These are phyloP conservation scores for Conops quadrifasciatus DNA, from an alignment of 2,888 invertebrate genomes.

Conservation along the genomic window DNA sequence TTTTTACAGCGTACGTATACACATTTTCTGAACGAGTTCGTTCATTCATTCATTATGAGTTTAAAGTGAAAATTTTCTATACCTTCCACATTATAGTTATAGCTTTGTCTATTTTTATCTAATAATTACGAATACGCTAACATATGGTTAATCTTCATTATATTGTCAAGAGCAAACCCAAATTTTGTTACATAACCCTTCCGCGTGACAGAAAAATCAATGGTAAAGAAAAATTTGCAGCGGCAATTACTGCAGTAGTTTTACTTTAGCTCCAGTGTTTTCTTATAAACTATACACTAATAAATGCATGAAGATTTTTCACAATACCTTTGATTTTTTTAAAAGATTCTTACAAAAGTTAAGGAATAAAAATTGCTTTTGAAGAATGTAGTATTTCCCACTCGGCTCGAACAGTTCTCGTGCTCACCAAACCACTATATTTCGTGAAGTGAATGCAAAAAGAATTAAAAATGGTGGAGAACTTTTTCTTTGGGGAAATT, in stretches of 20 bases:
- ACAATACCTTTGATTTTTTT: slow-evolving; percentile 58
- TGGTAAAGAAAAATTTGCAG: slow-evolving; percentile 41
- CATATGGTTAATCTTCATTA: not conserved
- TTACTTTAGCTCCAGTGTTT: not conserved
- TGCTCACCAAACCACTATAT: slow-evolving; percentile 64
- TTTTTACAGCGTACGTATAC: not conserved
- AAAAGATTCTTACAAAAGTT: slow-evolving; percentile 61
- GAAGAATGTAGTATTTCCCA: slow-evolving; percentile 57
- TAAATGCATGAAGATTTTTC: slow-evolving; percentile 40
- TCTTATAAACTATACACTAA: slow-evolving; percentile 12
- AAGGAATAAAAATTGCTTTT: slow-evolving; percentile 64
- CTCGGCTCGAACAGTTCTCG: slow-evolving; percentile 60
- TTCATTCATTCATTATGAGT: too few relatives aligned
- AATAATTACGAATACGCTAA: too few relatives aligned
- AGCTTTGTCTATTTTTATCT: too few relatives aligned
- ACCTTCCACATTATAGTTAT: too few relatives aligned
- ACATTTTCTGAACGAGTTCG: too few relatives aligned
- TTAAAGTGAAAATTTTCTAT: too few relatives aligned
- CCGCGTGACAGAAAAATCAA: slow-evolving; percentile 54
- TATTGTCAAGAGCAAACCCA: not conserved
- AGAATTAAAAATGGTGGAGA: slow-evolving; percentile 44
- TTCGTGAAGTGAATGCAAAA: slow-evolving; percentile 60
- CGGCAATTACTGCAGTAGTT: slow-evolving; percentile 7
- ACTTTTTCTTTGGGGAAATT: slow-evolving; percentile 13
- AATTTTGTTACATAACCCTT: slow-evolving; percentile 53